Base-by-base conservation (phyloP, 2,888 invertebrate species). In the Xestia xanthographa region DNA sequence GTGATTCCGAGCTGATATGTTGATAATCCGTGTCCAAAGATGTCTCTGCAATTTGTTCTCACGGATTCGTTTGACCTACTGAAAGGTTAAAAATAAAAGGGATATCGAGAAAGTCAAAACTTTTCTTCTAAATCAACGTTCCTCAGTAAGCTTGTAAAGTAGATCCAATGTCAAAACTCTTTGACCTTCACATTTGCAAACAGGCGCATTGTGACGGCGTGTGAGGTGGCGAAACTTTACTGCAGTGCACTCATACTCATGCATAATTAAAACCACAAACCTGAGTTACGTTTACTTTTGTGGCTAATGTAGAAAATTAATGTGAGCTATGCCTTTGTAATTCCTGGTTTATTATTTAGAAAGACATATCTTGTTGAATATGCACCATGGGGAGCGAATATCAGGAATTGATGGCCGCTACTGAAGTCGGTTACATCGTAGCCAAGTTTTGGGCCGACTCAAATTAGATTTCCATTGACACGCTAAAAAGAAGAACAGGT, bases 121-220 rank as follows among this genome's bases (percentile, higher is more conserved):
- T 26, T n/a, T n/a, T n/a, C 17, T 56, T 26, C 56, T 26, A 17
- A 58, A 17, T 29, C 29, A 26, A 58, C 29, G 12, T 41, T 63
- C 63, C 4, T n/a, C 63, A 4, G 17, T 41, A 9, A 63, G 63
- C 41, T 63, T n/a, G 8, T 62, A 38, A 12, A 1, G 1, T 62
- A 41, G 14, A n/a, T 9, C 17, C 41, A 63, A 63, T 63, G 34
- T 22, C 11, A 38, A 22, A 41, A 73, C 20, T 75, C 8, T 14
- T 74, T 14, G 43, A 26, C 78, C 82, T 81, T 78, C 41, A 60
- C 60, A 60, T 74, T 53, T 22, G 50, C 20, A 48, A 80, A 43
- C 50, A 43, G 29, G 48, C 65, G 78, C 78, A 82, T 75, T 66
- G 34, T 66, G 5, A n/a, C 75, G 75, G 58, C 58, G 82, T 81